Base-by-base conservation (phyloP, 2,888 invertebrate species). In the Melanchra persicariae region DNA sequence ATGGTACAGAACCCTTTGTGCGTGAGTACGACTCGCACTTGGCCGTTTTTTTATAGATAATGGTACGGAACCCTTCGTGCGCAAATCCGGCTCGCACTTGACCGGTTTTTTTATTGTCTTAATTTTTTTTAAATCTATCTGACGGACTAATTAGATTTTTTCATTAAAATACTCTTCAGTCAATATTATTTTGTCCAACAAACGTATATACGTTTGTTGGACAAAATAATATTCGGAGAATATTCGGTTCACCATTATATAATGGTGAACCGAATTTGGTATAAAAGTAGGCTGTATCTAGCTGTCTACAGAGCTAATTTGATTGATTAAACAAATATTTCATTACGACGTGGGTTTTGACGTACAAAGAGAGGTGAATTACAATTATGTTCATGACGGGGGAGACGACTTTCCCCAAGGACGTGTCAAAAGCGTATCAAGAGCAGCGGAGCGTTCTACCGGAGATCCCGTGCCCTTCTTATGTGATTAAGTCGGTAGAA, bases 251-350 rank as follows among this genome's bases (percentile, higher is more conserved):
- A 34, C 64, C 19, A 22, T n/a, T 63, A 19, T 51, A 30, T 15
- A 40, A 15, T 49, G 24, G 26, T n/a, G 8, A 3, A 43, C 6
- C 2, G 1, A 34, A 47, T 68, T 59, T 67, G 2, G 10, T n/a
- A 9, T 10, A 49, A 15, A 47, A 54, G 34, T 63, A 6, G 7
- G 6, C 40, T n/a, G 3, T 24, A 43, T n/a, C 22, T 51, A 43
- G 24, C 22, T 65, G 10, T 65, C 4, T 51, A 66, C 22, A 6
- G 49, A 58, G 7, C 26, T 51, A 54, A 75, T 59, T 74, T 60
- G 34, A 74, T 75, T 49, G 49, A 74, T 60, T 76, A 22, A 60
- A 69, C 69, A 24, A 57, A 59, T 77, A 63, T 70, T 75, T 43
- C 59, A 75, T 59, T 70, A 59, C 34, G 26, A 54, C 37, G 43